A percentile compares a stretch with the other conserved stretches of the same genome.
These are phyloP conservation scores for Trichopria drosophilae DNA, from an alignment of 2,888 invertebrate species.

Conservation along the genomic window DNA sequence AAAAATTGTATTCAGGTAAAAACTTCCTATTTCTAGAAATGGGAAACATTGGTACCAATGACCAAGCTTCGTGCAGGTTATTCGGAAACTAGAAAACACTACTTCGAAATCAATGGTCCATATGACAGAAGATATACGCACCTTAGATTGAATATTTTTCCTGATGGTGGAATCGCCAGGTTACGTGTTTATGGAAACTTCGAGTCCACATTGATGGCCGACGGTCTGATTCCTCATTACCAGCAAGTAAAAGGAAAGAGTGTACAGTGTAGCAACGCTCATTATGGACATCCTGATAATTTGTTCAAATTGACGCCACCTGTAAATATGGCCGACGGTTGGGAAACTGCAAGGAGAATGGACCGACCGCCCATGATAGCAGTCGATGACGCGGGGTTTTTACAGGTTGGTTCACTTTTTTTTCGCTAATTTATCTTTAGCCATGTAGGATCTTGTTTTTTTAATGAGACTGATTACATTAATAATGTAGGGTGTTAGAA, in stretches of 20 bases:
- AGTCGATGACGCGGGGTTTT: constrained; percentile 62
- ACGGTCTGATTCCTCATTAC: too few species aligned
- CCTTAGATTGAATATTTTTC: constrained; percentile 66
- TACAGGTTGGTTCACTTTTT: constrained; percentile 57
- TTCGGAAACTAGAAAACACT: constrained; percentile 64
- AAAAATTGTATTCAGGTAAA: too few species aligned
- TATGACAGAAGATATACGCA: constrained; percentile 65
- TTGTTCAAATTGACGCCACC: constrained; percentile 63
- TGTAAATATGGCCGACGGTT: constrained; percentile 66
- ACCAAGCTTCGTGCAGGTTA: constrained; percentile 63
- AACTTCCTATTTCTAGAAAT: constrained; percentile 57
- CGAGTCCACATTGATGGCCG: constrained; percentile 35
- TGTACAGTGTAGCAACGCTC: constrained; percentile 65
- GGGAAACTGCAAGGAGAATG: constrained; percentile 68
- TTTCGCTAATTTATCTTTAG: too few species aligned
- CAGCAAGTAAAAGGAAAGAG: constrained; percentile 66
- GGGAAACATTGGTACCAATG: constrained; percentile 64
- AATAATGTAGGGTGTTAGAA: too few species aligned
- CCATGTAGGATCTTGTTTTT: too few species aligned
- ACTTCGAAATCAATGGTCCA: constrained; percentile 59
- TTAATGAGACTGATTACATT: too few species aligned
- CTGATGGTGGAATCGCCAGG: constrained; percentile 69
- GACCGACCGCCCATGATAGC: constrained; percentile 65
- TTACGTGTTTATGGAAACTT: constrained; percentile 65
- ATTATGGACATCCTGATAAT: constrained; percentile 68